Evolutionary conservation across 2,797 vertebrate species (phyloP).

Genomic region (Poeciliopsis turneri): DNA sequence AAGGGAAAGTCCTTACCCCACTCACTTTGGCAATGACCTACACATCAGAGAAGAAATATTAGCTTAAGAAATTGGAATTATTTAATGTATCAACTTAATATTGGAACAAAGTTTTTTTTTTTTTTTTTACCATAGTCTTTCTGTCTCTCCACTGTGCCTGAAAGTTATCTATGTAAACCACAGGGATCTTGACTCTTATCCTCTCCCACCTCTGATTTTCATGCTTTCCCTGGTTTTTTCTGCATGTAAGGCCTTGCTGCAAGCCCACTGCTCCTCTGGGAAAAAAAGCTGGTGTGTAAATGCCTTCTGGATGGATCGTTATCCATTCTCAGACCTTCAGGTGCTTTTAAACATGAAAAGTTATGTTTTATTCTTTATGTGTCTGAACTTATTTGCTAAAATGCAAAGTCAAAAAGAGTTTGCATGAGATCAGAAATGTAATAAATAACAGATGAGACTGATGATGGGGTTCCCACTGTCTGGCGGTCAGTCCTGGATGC

Average conservation of each 20-base stretch:
- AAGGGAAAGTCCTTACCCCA: neutral
- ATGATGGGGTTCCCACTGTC: neutral
- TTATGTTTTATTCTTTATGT: neutral
- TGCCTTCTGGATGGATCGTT: conserved; percentile 28
- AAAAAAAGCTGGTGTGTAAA: conserved; percentile 12
- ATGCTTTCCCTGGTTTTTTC: neutral
- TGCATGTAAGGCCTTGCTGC: conserved; percentile 37
- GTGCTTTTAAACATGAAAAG: neutral
- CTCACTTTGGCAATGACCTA: neutral
- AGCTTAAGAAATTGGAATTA: neutral
- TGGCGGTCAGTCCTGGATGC: neutral
- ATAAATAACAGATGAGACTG: neutral
- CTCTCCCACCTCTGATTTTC: neutral
- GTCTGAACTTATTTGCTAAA: neutral
- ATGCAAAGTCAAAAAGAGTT: neutral
- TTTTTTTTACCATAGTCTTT: neutral
- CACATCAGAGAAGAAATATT: neutral
- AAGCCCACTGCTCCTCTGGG: conserved; percentile 39
- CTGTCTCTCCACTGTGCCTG: neutral
- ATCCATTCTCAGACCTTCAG: conserved; percentile 21
- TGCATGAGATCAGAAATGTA: neutral
- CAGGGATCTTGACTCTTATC: conserved; percentile 14
- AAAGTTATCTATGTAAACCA: conserved; percentile 10
- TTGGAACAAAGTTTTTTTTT: neutral
- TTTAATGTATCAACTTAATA: neutral